Evolutionary conservation across 2,797 vertebrate genomes (phyloP).

Genomic region (Crax fasciolata): DNA sequence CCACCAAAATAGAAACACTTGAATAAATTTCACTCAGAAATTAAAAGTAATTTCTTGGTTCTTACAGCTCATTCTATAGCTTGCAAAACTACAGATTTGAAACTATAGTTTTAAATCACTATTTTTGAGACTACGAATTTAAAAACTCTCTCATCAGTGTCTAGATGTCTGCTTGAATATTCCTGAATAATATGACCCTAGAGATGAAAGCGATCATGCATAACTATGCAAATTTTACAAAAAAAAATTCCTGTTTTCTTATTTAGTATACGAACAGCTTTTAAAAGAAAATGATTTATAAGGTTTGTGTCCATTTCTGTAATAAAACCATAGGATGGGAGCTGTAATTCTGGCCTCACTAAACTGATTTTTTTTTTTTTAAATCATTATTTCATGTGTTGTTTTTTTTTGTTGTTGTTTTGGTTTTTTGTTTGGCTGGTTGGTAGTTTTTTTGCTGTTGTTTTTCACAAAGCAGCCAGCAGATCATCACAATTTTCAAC

Average conservation of each 20-base stretch:
- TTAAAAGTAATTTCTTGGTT: neutral
- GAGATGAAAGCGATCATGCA: neutral
- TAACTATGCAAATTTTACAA: neutral
- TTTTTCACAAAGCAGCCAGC: neutral
- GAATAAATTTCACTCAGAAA: neutral
- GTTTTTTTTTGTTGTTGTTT: neutral
- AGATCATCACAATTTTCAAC: neutral
- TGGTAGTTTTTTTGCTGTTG: neutral
- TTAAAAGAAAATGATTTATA: neutral
- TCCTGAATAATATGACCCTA: neutral
- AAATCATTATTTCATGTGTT: neutral
- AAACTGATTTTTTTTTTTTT: neutral
- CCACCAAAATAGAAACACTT: neutral
- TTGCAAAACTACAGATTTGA: neutral
- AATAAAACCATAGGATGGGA: neutral
- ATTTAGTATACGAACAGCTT: neutral
- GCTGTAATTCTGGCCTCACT: neutral
- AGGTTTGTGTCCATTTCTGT: neutral
- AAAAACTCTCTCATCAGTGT: neutral
- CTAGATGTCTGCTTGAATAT: neutral
- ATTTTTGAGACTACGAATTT: neutral
- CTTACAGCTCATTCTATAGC: neutral
- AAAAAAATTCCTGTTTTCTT: neutral
- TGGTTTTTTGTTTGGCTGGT: too few species aligned
- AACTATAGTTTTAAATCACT: neutral